A percentile compares a stretch with the other conserved stretches of the same genome.
Evolutionary conservation across 2,797 vertebrate genomes (phyloP).

Genomic region (Acipenser ruthenus): DNA sequence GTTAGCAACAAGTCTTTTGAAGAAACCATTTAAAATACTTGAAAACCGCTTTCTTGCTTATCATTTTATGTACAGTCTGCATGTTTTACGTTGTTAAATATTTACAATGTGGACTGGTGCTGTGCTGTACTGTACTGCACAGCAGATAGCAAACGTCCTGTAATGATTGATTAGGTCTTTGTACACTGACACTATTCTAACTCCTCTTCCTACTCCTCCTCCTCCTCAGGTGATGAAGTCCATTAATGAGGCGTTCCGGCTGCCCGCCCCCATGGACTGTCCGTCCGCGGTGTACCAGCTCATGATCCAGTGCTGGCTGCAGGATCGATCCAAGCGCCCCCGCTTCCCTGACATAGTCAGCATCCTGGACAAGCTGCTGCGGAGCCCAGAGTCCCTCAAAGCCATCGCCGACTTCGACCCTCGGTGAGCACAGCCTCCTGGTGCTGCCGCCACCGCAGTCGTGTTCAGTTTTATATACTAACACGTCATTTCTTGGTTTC

Average conservation of each 20-base stretch:
- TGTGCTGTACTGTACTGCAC: too few relatives aligned
- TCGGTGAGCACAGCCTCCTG: slow-evolving; percentile 54
- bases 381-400: slow-evolving; percentile 79
- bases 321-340: slow-evolving; percentile 79
- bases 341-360: slow-evolving; percentile 84
- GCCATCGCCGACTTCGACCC: slow-evolving; percentile 86
- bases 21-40: too few relatives aligned
- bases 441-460: background rate
- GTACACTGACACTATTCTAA: slow-evolving; percentile 1
- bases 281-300: slow-evolving; percentile 91
- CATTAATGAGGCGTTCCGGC: slow-evolving; percentile 90
- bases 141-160: too few relatives aligned
- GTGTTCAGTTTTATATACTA: too few relatives aligned
- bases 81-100: too few relatives aligned
- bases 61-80: too few relatives aligned
- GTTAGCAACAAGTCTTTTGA: too few relatives aligned
- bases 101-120: background rate
- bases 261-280: slow-evolving; percentile 89
- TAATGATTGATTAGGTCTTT: background rate
- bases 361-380: slow-evolving; percentile 87
- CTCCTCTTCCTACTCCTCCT: slow-evolving; percentile 4
- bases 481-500: too few relatives aligned
- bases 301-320: slow-evolving; percentile 95
- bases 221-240: slow-evolving; percentile 86
- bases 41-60: too few relatives aligned